These are phyloP conservation scores for Coryphaenoides rupestris DNA, from an alignment of 2,113 vertebrate species.

Conservation along the genomic window DNA sequence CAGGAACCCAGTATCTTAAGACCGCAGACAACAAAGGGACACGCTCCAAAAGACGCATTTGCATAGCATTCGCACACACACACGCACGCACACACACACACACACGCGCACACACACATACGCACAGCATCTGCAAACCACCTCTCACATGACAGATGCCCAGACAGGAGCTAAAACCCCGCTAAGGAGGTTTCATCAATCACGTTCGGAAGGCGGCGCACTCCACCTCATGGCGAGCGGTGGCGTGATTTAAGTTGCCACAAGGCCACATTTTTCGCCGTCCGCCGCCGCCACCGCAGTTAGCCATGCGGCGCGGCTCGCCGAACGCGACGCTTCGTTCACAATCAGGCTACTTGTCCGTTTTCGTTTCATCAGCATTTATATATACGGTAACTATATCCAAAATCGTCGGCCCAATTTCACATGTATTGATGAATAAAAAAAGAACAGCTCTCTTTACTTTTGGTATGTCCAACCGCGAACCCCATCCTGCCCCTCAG, in stretches of 20 bases:
- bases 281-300: constrained; percentile 32
- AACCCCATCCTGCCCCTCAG: no score
- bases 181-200: constrained; percentile 3
- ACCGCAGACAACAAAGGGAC: no score
- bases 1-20: background rate
- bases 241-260: constrained; percentile 24
- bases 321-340: background rate
- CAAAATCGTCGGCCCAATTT: no score
- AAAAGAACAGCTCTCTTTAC: no score
- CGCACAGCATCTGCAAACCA: constrained; percentile 1
- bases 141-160: background rate
- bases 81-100: background rate
- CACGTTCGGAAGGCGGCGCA: constrained; percentile 17
- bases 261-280: constrained; percentile 26
- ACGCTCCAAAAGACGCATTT: background rate
- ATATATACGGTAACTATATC: no score
- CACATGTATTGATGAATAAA: no score
- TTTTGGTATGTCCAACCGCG: no score
- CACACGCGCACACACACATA: background rate
- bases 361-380: no score
- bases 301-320: constrained; percentile 15
- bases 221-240: constrained; percentile 21
- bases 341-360: no score
- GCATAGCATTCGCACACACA: constrained; percentile 10
- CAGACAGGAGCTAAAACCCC: constrained; percentile 5